These are phyloP conservation scores for Charadrius vociferus DNA, from an alignment of 2,113 vertebrate species.

Conservation along the genomic window DNA sequence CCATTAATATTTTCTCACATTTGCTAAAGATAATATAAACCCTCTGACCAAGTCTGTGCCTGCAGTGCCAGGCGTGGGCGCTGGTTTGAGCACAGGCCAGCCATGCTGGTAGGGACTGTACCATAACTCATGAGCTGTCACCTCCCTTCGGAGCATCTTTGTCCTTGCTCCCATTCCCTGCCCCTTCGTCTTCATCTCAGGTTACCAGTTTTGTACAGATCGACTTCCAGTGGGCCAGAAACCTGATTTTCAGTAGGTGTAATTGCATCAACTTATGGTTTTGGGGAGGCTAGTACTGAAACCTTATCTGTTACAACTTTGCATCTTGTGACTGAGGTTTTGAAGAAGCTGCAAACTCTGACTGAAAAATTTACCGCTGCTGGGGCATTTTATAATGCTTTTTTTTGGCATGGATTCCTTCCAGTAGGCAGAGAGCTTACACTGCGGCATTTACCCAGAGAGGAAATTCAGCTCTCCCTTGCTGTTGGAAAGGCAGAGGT, in stretches of 20 bases:
- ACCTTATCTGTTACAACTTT: neutral
- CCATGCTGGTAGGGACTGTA: neutral
- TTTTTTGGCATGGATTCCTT: neutral
- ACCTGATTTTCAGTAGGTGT: neutral
- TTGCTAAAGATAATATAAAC: neutral
- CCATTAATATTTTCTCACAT: neutral
- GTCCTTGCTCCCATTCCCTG: neutral
- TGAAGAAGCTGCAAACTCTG: neutral
- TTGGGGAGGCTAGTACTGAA: neutral
- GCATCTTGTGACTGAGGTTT: neutral
- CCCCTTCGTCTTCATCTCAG: neutral
- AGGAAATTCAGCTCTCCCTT: neutral
- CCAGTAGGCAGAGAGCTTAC: neutral
- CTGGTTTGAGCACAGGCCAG: neutral
- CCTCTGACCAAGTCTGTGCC: neutral
- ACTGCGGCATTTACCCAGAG: neutral
- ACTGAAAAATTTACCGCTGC: neutral
- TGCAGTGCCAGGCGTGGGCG: neutral
- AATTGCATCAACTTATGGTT: neutral
- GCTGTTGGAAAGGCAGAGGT: neutral
- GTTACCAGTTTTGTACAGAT: neutral
- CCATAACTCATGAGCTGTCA: fast-evolving
- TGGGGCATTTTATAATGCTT: neutral
- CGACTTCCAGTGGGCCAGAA: neutral
- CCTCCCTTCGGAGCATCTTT: neutral